These are phyloP conservation scores for Cydia amplana DNA, from an alignment of 1,140 invertebrate genomes.

Conservation along the genomic window DNA sequence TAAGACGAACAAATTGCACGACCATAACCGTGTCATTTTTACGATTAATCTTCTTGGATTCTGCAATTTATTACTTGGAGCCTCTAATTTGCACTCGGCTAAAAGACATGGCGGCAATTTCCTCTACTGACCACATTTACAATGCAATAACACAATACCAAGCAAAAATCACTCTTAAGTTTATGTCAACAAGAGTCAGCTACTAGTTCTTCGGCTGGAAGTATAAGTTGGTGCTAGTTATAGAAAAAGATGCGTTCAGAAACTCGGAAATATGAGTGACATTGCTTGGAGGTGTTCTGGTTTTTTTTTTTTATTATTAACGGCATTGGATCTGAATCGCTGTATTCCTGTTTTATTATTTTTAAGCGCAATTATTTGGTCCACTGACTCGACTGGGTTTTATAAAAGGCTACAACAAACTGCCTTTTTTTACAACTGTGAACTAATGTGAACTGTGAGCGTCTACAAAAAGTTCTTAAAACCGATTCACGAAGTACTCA, in stretches of 20 bases:
- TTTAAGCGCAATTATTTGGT: not conserved
- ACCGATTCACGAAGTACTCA: not conserved
- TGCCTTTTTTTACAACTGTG: too few relatives aligned
- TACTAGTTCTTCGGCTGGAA: not conserved
- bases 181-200: not conserved
- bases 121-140: not conserved
- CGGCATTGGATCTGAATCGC: not conserved
- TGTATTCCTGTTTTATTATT: constrained; percentile 1
- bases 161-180: not conserved
- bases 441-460: too few relatives aligned
- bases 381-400: not conserved
- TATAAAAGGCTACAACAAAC: too few relatives aligned
- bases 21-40: constrained; percentile 20
- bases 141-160: not conserved
- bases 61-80: constrained; percentile 24
- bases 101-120: constrained; percentile 22
- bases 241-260: constrained; percentile 30
- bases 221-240: not conserved
- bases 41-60: constrained; percentile 29
- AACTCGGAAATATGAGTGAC: constrained; percentile 21
- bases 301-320: constrained; percentile 1
- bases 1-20: constrained; percentile 8
- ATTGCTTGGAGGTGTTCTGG: not conserved
- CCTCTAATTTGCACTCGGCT: constrained; percentile 24
- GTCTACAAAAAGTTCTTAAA: not conserved